A percentile compares a stretch with the other conserved stretches of the same genome.
Evolutionary conservation across 2,888 invertebrate species (phyloP).

Genomic region (Cantharis nigra): DNA sequence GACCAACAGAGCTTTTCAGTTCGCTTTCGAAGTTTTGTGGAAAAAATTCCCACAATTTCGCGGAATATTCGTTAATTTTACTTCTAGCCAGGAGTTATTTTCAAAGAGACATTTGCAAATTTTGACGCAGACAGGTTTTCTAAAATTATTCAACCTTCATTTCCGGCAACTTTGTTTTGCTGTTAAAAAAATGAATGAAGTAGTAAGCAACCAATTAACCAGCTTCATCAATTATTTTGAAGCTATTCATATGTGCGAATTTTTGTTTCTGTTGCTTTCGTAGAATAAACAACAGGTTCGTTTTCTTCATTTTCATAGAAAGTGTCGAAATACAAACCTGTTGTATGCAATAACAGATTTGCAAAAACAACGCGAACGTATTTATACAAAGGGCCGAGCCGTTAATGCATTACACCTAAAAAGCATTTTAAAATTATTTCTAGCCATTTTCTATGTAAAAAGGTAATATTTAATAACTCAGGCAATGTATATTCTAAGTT

Average conservation of each 20-base stretch:
- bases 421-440: too few relatives aligned
- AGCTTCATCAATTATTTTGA: background rate
- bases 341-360: too few relatives aligned
- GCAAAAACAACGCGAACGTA: too few relatives aligned
- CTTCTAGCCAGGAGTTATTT: background rate
- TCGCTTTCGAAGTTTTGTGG: background rate
- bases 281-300: too few relatives aligned
- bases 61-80: background rate
- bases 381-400: too few relatives aligned
- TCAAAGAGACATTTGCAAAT: background rate
- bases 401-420: too few relatives aligned
- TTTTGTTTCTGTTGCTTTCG: too few relatives aligned
- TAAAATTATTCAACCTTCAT: background rate
- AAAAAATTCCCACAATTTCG: background rate
- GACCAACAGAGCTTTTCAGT: background rate
- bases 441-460: too few relatives aligned
- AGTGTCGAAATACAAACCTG: too few relatives aligned
- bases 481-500: too few relatives aligned
- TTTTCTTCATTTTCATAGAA: too few relatives aligned
- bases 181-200: background rate
- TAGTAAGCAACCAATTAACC: background rate
- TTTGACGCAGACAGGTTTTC: background rate
- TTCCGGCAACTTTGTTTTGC: background rate
- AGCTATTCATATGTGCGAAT: background rate
- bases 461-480: too few relatives aligned